Base-by-base conservation (phyloP, 2,888 invertebrate species). In the Orchesellides sinensis region DNA sequence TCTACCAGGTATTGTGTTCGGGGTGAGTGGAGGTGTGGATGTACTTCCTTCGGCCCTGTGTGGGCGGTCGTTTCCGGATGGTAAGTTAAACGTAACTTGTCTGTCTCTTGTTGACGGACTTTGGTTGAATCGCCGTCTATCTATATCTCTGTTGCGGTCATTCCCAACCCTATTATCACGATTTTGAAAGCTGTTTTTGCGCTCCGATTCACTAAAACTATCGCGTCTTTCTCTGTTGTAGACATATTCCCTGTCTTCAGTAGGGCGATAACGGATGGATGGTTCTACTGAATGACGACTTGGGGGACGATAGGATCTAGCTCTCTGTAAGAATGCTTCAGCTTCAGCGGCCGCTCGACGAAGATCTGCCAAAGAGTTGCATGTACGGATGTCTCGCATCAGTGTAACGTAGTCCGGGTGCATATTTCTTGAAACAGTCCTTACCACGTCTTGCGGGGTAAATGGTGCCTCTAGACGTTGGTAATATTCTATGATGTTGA, bases 361-460 rank as follows among this genome's bases (percentile, higher is more conserved):
- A 17, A 72, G 17, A n/a, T 72, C 54, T 6, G 27, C 56, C 12
- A 72, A 27, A 3, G 56, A 12, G 5, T 2, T 40, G 25, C 25
- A 59, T 8, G 35, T 4, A 4, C n/a, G 5, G 45, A 72, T 72
- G n/a, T 59, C 56, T 12, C 72, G 17, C 23, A 72, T 56, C 2
- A 35, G n/a, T 12, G 72, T n/a, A 8, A 25, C n/a, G 17, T 72
- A 72, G 23, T 72, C 72, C 1, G 72, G 72, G 12, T 72, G 56
- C 59, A 72, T 21, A n/a, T 45, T n/a, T 23, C 27, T 19, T 10
- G 56, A 21, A 10, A 72, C 59, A 5, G 23, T 35, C 8, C 12
- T 35, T 6, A 72, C 59, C 2, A 72, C 25, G 32, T 72, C 72
- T 17, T 5, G 4, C 2, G 72, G 35, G 17, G 47, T 45, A 19